Conservation (phyloP, 2,797 vertebrate species). For the Atherinosoma microstoma region DNA sequence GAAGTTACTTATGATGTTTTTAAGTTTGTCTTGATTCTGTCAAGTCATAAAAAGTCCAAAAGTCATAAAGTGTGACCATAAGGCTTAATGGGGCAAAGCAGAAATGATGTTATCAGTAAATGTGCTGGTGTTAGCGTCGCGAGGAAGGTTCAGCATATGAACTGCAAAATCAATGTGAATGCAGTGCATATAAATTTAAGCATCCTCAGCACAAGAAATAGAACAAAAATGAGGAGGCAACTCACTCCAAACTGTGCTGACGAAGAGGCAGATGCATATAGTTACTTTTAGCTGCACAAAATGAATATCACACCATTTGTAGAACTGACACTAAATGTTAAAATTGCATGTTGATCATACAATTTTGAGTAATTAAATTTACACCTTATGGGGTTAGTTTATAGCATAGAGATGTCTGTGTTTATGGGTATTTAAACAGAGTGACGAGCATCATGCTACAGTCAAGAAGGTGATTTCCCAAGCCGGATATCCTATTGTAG, state of each 20-base stretch:
- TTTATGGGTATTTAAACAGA: no score
- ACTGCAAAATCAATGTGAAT: not conserved
- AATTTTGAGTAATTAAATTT: not conserved
- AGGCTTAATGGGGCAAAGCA: not conserved
- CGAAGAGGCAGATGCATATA: constrained; percentile 26
- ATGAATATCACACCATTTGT: constrained; percentile 20
- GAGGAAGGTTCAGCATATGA: not conserved
- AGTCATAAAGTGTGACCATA: not conserved
- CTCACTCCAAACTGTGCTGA: constrained; percentile 17
- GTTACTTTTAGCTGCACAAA: constrained; percentile 17
- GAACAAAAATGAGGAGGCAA: constrained; percentile 28
- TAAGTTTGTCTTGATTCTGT: constrained; percentile 1
- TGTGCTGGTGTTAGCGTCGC: not conserved
- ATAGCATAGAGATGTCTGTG: no score
- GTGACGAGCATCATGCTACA: not conserved
- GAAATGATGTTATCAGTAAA: not conserved
- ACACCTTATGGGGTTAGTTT: not conserved
- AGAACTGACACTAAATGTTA: constrained; percentile 12
- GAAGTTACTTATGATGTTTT: not conserved
- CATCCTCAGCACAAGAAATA: constrained; percentile 15
- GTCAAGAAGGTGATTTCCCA: not conserved
- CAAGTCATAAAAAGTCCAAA: not conserved
- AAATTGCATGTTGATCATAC: constrained; percentile 9
- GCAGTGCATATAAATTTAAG: constrained; percentile 9
- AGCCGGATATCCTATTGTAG: not conserved